phyloP scores from a whole-genome alignment of 30 jellyfish, hydroid and myxozoan genomes.

The Hydractinia echinata region DNA sequence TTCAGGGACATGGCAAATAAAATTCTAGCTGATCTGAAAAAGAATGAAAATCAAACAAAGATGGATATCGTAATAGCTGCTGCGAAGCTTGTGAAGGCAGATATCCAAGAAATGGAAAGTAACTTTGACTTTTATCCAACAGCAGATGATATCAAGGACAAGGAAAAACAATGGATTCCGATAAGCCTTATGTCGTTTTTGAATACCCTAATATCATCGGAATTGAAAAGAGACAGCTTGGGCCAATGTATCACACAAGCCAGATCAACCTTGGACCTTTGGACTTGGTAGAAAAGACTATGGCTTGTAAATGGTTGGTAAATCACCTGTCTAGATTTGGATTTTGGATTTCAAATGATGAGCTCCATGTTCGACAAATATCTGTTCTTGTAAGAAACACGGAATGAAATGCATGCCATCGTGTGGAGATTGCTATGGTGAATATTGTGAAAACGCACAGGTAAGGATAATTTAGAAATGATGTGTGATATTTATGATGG shows the following conservation, averaged over 20 bases:
- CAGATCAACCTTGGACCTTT: conserved; percentile 35
- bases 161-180: conserved; percentile 37
- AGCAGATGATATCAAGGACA: conserved; percentile 10
- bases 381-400: too few species aligned
- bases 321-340: conserved; percentile 39
- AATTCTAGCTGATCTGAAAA: neutral
- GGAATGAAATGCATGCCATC: too few species aligned
- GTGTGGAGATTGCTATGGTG: too few species aligned
- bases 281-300: conserved; percentile 40
- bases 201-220: neutral
- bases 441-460: too few species aligned
- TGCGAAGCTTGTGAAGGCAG: conserved; percentile 3
- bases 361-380: neutral
- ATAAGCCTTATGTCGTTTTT: neutral
- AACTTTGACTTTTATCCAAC: conserved; percentile 16
- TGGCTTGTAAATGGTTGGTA: conserved; percentile 51
- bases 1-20: conserved; percentile 44
- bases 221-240: neutral
- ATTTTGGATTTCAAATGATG: conserved; percentile 40
- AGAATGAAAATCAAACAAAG: neutral
- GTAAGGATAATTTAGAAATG: too few species aligned
- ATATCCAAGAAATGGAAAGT: neutral
- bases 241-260: conserved; percentile 51
- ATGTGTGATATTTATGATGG: too few species aligned
- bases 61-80: conserved; percentile 7